Percentiles rank a stretch among this genome's conserved stretches.
Conservation (phyloP, 37 sponge, comb jelly and placozoan genomes). For the Dysidea cf. avara region DNA sequence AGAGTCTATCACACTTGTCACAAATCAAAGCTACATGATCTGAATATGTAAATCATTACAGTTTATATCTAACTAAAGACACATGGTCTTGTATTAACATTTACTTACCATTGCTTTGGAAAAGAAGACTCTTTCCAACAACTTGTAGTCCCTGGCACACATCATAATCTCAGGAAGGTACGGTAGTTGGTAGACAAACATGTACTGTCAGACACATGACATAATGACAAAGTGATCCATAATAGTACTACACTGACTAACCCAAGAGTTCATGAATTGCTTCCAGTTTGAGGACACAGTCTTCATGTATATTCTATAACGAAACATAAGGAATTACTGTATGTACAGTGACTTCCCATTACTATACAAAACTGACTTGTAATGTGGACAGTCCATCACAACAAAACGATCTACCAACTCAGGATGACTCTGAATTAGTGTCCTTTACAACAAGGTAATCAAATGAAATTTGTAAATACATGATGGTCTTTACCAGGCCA, state of each 20-base stretch:
- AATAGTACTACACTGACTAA: too few relatives aligned
- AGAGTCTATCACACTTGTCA: too few relatives aligned
- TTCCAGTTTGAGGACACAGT: too few relatives aligned
- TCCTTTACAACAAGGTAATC: slow-evolving; percentile 21
- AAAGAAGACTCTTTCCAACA: slow-evolving; percentile 18
- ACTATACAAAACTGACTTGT: slow-evolving; percentile 33
- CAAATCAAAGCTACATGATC: too few relatives aligned
- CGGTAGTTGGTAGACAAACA: slow-evolving; percentile 63
- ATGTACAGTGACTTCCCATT: too few relatives aligned
- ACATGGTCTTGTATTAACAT: too few relatives aligned
- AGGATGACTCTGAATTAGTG: slow-evolving; percentile 45
- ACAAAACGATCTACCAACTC: slow-evolving; percentile 56
- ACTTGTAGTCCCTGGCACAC: slow-evolving; percentile 38
- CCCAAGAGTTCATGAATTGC: slow-evolving; percentile 27
- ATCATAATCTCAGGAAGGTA: slow-evolving; percentile 53
- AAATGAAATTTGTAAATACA: not conserved
- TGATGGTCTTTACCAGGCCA: slow-evolving; percentile 62
- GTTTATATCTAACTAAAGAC: too few relatives aligned
- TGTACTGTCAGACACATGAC: slow-evolving; percentile 58
- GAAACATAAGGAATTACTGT: too few relatives aligned
- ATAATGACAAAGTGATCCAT: too few relatives aligned
- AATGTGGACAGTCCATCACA: slow-evolving; percentile 71
- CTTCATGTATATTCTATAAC: too few relatives aligned
- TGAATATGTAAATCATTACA: too few relatives aligned
- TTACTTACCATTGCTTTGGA: not conserved